Evolutionary conservation across 1,140 invertebrate genomes (phyloP), one percentile per base, ranked within the genome.

Genomic region (Bombus turneri): DNA sequence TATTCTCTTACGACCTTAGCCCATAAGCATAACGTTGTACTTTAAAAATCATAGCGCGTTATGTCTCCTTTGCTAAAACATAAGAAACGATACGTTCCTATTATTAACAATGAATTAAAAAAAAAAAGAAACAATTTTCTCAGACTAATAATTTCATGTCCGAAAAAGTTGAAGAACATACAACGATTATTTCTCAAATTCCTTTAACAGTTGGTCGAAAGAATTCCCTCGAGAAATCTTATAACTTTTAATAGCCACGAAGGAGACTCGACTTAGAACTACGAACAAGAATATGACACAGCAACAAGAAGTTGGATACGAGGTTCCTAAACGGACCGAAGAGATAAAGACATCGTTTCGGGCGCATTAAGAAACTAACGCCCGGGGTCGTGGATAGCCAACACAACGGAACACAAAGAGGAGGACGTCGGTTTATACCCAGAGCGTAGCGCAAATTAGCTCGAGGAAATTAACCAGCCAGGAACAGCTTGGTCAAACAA

Each of bases 321-420:
- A 57, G 47, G n/a, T 74, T 62, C 62, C 41, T 31, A 37, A 64
- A 8, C 37, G 37, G 28, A 28, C 8, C 74, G 66, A 37, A 77
- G 22, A 41, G 47, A 83, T 78, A 69, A 78, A 83, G 74, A 43
- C 34, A 53, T 59, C 34, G 41, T 84, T 83, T 71, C 37, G 75
- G 39, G 75, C 22, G 64, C 68, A 73, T 80, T 85, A 80, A 85
- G 83, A 64, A 85, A 80, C 83, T 34, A 72, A 80, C 77, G 64
- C 47, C 53, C 66, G 37, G 25, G 68, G 66, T 31, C 22, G 12
- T 41, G 43, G 37, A 77, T 77, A 37, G 72, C 34, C 37, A 31
- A 74, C 69, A 74, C 47, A 64, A 69, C 73, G 73, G 37, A 43
- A 81, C 8, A 74, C 80, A 83, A 69, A 41, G 74, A 39, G 73